A percentile compares a stretch with the other conserved stretches of the same genome.
Evolutionary conservation across 2,113 vertebrate genomes (phyloP).

Genomic region (Sterna hirundo): DNA sequence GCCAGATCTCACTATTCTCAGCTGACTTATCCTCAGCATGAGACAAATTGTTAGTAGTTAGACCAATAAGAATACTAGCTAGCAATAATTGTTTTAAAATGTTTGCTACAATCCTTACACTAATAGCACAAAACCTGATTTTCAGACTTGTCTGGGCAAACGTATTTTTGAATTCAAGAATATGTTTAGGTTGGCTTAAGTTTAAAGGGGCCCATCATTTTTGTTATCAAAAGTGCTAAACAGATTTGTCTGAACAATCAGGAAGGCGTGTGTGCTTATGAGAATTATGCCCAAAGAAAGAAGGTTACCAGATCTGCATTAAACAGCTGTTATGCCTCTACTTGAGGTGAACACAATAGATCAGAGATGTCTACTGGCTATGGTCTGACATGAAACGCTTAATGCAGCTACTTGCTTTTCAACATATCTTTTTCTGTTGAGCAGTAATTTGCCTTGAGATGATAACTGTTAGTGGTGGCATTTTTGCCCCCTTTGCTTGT

Average conservation of each 20-base stretch:
- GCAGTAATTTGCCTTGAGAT: not conserved
- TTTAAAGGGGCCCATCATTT: slow-evolving; percentile 10
- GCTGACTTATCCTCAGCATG: not conserved
- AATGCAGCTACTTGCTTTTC: not conserved
- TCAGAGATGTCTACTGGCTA: not conserved
- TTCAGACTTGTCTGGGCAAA: slow-evolving; percentile 2
- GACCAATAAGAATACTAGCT: not conserved
- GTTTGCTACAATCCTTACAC: not conserved
- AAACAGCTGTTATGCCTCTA: not conserved
- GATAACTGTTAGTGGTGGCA: not conserved
- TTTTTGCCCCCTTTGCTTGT: not conserved
- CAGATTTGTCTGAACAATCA: slow-evolving; percentile 23
- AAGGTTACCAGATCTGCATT: not conserved
- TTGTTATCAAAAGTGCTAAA: not conserved
- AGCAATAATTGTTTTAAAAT: not conserved
- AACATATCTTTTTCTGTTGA: not conserved
- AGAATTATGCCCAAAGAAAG: not conserved
- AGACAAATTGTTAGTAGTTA: not conserved
- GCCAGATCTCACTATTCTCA: not conserved
- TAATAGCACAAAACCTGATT: not conserved
- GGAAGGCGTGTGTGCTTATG: not conserved
- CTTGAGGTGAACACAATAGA: not conserved
- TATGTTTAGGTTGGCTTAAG: slow-evolving; percentile 18
- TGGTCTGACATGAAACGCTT: not conserved
- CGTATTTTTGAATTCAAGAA: not conserved